phyloP scores from a whole-genome alignment of 2,797 vertebrate genomes.

The Acrossocheilus wenchowensis region DNA sequence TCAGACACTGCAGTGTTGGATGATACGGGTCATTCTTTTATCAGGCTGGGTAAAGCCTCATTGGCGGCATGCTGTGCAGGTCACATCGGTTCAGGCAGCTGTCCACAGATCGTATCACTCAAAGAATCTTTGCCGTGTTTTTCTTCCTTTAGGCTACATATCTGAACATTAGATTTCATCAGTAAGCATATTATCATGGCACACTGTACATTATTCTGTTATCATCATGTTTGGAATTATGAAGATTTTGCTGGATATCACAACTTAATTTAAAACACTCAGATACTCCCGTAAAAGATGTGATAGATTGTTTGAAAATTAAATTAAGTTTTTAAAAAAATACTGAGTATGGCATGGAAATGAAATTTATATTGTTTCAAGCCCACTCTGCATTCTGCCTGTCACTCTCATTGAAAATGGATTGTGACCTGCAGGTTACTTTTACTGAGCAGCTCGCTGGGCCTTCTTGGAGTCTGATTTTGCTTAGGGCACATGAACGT shows the following conservation, averaged over 20 bases:
- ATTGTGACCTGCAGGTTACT: not conserved
- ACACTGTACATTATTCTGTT: not conserved
- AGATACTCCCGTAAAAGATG: not conserved
- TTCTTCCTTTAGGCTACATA: slow-evolving; percentile 6
- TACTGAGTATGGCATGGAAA: not conserved
- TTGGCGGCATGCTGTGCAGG: not conserved
- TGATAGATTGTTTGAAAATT: not conserved
- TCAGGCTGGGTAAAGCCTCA: slow-evolving; percentile 18
- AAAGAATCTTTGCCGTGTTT: slow-evolving; percentile 30
- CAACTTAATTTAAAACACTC: not conserved
- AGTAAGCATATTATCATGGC: not conserved
- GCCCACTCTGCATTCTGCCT: not conserved
- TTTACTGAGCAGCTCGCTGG: not conserved
- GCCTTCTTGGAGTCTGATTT: not conserved
- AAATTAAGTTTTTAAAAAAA: not conserved
- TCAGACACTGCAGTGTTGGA: slow-evolving; percentile 17
- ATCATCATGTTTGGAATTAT: not conserved
- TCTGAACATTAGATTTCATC: slow-evolving; percentile 36
- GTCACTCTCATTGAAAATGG: not conserved
- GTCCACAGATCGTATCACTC: slow-evolving; percentile 15
- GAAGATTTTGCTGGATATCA: not conserved
- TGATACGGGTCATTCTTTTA: slow-evolving; percentile 26
- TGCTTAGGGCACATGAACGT: not conserved
- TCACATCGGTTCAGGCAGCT: slow-evolving; percentile 4
- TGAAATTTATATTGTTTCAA: not conserved